phyloP scores from a whole-genome alignment of 2,113 vertebrate genomes.

The Mobula hypostoma region DNA sequence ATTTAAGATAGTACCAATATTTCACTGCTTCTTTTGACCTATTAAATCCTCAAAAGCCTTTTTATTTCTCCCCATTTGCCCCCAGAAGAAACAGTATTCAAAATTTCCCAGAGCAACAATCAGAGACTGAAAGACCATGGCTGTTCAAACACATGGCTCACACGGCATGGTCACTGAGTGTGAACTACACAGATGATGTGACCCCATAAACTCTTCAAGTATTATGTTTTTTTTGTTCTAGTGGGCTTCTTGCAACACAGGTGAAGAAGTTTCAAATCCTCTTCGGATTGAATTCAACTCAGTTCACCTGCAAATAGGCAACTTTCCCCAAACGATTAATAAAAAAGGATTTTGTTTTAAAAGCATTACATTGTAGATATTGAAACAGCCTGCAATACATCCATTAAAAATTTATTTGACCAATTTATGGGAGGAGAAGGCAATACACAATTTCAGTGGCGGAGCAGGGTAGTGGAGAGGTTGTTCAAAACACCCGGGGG shows the following conservation, averaged over 20 bases:
- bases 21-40: neutral
- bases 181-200: neutral
- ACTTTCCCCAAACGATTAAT: neutral
- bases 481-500: neutral
- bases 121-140: neutral
- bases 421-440: neutral
- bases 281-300: neutral
- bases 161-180: constrained; percentile 14
- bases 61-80: neutral
- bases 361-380: neutral
- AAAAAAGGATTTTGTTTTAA: neutral
- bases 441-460: neutral
- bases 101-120: neutral
- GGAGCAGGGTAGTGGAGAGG: neutral
- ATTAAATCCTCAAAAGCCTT: neutral
- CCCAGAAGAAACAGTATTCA: neutral
- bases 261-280: neutral
- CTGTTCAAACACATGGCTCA: constrained; percentile 18
- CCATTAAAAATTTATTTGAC: neutral
- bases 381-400: neutral
- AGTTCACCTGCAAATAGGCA: neutral
- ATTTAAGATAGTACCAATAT: neutral
- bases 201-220: neutral
- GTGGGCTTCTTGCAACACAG: neutral
- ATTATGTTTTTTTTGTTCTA: neutral